Base-by-base conservation (phyloP, 2,113 vertebrate species). In the Pavo muticus region DNA sequence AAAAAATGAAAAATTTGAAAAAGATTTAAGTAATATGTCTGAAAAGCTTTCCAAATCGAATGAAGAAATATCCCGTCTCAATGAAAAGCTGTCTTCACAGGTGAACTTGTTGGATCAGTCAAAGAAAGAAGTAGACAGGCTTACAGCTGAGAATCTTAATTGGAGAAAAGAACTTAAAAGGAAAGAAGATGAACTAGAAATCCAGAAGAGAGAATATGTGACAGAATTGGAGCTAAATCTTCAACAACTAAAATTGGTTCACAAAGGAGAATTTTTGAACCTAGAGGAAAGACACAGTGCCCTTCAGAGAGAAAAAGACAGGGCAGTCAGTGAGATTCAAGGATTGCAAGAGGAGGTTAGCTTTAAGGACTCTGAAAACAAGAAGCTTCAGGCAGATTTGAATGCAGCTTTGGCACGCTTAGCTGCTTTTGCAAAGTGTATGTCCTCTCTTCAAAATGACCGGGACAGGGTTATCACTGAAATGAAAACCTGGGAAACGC, bases 341-440 rank as follows among this genome's bases (percentile, higher is more conserved):
- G 97, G 97, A 10, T 91, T 98, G 81, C 97, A 83, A 45, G 95
- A 94, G 52, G 95, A 98, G n/a, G 47, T 98, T 2, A 93, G 96
- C 71, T 39, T 91, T 1, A 97, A 96, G 69, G 96, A 98, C 25
- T 93, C 98, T 6, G 93, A 98, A 78, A 97, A 98, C 23, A 97
- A 94, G 61, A 96, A 95, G n/a, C 96, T 98, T 23, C 98, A 97
- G 75, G 95, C 96, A 39, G 97, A 98, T 6, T 52, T 97, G 11
- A 98, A 98, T 5, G 98, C 97, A 0, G 97, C 87, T 20, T 96
- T 98, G 42, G 97, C 97, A 18, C 98, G 95, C 60, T 42, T 99
- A 79, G 97, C 96, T 4, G 98, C 98, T 30, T 88, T 99, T 30
- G 97, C 97, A 1, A 96, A 97, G 57, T 96, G 96, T 40, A 95